Evolutionary conservation across 2,888 invertebrate genomes (phyloP), one percentile per base, ranked within the genome.

Genomic region (Drosophila ustulata): DNA sequence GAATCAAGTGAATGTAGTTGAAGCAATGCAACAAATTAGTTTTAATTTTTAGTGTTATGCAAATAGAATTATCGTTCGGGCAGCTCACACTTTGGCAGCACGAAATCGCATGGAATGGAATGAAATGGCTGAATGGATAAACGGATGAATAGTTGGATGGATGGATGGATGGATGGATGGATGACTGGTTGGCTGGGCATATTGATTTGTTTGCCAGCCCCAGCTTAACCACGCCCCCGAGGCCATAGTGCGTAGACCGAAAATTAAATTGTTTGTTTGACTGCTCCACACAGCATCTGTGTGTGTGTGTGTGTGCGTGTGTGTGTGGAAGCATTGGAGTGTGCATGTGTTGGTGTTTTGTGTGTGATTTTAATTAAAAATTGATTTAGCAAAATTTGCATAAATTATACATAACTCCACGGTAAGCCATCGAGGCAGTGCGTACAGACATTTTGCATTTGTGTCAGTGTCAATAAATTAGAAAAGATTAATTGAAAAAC

Each of bases 381-480:
- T 83, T 83, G 87, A 87, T 83, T 83, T 83, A 80, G 84, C 78
- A 47, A 80, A 81, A 83, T 83, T 83, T 83, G 83, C 83, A 83
- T 83, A 84, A 83, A 87, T 87, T 83, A 83, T 82, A 82, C 87
- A 87, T 82, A 71, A 75, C 82, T 80, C 71, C 50, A 71, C 75
- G 80, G 72, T 83, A 83, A 83, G 84, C 79, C 68, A 61, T 67
- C 69, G 58, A 52, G 34, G 50, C 72, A 68, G 65, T 62, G 51
- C 53, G 66, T 51, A 59, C 61, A 66, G 50, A 49, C 47, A 61
- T 66, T 62, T 55, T 58, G 78, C 76, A 63, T 70, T 73, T 67
- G 77, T 57, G 67, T 62, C 61, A 75, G 77, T 78, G 80, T 80
- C 83, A 82, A 83, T 83, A 83, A 83, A 84, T 83, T 83, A 87